Conservation (phyloP, 2,113 vertebrate genomes). For the Leucoraja erinaceus region DNA sequence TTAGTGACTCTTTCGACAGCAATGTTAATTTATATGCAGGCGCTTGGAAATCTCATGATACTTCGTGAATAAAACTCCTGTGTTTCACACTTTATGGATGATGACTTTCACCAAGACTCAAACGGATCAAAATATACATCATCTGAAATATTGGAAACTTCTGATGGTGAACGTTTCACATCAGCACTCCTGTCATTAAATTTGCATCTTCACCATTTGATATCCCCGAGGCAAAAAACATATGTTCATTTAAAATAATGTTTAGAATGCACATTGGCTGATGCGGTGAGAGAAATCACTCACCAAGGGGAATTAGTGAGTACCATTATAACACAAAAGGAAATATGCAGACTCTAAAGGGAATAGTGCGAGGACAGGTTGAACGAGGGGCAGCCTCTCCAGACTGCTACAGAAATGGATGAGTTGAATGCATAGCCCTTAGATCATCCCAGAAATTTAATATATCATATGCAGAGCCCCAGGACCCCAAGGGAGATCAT, state of each 20-base stretch:
- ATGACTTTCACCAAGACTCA: not conserved
- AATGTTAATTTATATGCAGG: not conserved
- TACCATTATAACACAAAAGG: not conserved
- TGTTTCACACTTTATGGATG: not conserved
- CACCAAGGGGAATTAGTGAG: not conserved
- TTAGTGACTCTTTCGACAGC: not conserved
- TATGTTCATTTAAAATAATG: not conserved
- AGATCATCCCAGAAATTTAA: constrained; percentile 23
- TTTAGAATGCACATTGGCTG: constrained; percentile 13
- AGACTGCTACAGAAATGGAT: constrained; percentile 24
- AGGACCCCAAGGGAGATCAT: not conserved
- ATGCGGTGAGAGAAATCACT: not conserved
- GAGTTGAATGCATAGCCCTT: constrained; percentile 4
- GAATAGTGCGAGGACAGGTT: not conserved
- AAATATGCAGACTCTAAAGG: not conserved
- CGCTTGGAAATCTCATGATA: not conserved
- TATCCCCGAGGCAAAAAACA: not conserved
- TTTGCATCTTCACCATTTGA: constrained; percentile 3
- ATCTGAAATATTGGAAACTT: not conserved
- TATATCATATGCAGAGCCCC: not conserved
- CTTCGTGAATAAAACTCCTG: not conserved
- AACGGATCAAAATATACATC: not conserved
- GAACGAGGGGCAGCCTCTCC: not conserved
- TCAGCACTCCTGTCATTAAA: not conserved
- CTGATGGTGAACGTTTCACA: not conserved